A percentile compares a stretch with the other conserved stretches of the same genome.
These are phyloP conservation scores for Dendronephthya gigantea DNA, from an alignment of 64 coral and sea anemone genomes.

Conservation along the genomic window DNA sequence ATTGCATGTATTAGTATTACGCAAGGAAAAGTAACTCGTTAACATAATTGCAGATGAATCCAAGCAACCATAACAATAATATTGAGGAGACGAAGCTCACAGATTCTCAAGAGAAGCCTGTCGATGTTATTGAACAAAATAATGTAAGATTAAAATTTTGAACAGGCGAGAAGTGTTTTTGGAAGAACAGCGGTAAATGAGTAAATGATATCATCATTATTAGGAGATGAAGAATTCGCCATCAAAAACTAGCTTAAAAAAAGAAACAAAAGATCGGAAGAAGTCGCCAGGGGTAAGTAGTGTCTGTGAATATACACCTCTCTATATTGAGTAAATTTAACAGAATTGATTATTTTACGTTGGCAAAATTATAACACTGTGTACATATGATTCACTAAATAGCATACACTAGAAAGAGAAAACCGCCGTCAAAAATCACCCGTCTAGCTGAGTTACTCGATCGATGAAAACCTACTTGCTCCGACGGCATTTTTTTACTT, in stretches of 20 bases:
- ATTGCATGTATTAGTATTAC: too few relatives aligned
- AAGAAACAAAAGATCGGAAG: not conserved
- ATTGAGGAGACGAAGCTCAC: not conserved
- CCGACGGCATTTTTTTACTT: too few relatives aligned
- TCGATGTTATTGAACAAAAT: not conserved
- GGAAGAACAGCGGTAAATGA: not conserved
- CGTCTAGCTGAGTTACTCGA: too few relatives aligned
- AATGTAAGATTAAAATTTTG: too few relatives aligned
- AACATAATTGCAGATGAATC: not conserved
- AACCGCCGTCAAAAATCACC: too few relatives aligned
- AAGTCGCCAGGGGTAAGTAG: not conserved
- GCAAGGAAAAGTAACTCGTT: too few relatives aligned
- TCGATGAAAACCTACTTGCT: too few relatives aligned
- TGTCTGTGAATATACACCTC: not conserved
- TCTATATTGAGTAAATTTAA: too few relatives aligned
- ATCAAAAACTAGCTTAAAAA: conserved; percentile 13
- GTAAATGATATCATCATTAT: not conserved
- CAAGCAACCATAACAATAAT: not conserved
- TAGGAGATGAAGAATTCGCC: not conserved
- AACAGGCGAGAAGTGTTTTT: not conserved
- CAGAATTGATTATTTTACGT: too few relatives aligned
- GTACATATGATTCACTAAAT: too few relatives aligned
- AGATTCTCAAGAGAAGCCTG: not conserved
- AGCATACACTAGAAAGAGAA: too few relatives aligned
- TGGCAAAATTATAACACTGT: too few relatives aligned